Conservation (phyloP, 2,888 invertebrate species). For the Scaptomyza tumidula region DNA sequence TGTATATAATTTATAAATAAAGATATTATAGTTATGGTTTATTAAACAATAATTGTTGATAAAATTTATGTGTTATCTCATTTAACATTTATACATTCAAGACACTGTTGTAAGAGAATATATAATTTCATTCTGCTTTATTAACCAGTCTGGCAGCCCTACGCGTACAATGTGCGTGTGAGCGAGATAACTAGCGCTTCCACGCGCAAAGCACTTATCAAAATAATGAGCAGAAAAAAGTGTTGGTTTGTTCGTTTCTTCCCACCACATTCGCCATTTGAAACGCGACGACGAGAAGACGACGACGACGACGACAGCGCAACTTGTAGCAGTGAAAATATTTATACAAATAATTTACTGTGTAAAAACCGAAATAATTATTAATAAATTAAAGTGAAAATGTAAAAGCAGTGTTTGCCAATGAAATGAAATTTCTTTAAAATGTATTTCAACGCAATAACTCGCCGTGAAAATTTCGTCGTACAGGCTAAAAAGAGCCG, state of each 20-base stretch:
- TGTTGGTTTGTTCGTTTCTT: constrained; percentile 65
- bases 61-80: neutral
- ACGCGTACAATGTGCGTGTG: constrained; percentile 28
- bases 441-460: constrained; percentile 79
- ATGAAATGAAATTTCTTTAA: constrained; percentile 78
- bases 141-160: constrained; percentile 47
- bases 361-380: constrained; percentile 59
- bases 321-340: constrained; percentile 81
- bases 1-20: neutral
- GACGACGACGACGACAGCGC: constrained; percentile 66
- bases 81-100: neutral
- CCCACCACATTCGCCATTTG: constrained; percentile 71
- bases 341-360: constrained; percentile 65
- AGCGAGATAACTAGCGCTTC: constrained; percentile 40
- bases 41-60: neutral
- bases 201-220: constrained; percentile 68
- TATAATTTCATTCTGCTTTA: constrained; percentile 9
- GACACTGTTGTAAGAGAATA: neutral
- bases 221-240: constrained; percentile 67
- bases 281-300: constrained; percentile 74
- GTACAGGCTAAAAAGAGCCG: constrained; percentile 81
- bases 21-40: neutral
- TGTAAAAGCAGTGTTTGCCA: constrained; percentile 55
- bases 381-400: constrained; percentile 54
- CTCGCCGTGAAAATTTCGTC: constrained; percentile 79